Conservation (phyloP, 2,888 invertebrate species). For the Trachelus stipa region DNA sequence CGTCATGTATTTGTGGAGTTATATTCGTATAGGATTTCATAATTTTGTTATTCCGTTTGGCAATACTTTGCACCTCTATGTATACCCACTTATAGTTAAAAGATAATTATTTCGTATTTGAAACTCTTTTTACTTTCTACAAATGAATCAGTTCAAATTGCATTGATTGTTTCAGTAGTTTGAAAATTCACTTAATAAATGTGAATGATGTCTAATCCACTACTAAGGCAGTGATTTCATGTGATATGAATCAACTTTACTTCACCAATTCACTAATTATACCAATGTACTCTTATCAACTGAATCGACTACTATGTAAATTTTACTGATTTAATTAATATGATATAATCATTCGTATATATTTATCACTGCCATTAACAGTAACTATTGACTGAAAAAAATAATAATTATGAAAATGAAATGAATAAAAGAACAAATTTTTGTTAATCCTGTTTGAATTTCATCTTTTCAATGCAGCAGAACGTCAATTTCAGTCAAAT, state of each 20-base stretch:
- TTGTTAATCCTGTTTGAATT: too few species aligned
- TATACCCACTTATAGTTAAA: neutral
- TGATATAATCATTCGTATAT: too few species aligned
- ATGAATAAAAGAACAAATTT: too few species aligned
- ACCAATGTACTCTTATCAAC: neutral
- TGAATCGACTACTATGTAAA: neutral
- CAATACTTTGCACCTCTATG: neutral
- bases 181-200: neutral
- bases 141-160: neutral
- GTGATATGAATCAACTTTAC: neutral
- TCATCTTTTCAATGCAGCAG: too few species aligned
- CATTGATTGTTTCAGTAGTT: neutral
- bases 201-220: too few species aligned
- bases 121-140: neutral
- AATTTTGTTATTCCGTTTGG: neutral
- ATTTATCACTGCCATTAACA: too few species aligned
- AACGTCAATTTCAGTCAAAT: too few species aligned
- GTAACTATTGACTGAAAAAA: too few species aligned
- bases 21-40: neutral
- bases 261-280: neutral
- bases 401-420: too few species aligned
- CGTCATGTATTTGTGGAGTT: neutral
- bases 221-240: neutral
- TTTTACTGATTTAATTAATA: neutral
- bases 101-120: neutral